A percentile compares a stretch with the other conserved stretches of the same genome.
These are phyloP conservation scores for Bombylius discolor DNA, from an alignment of 2,888 invertebrate genomes.

Conservation along the genomic window DNA sequence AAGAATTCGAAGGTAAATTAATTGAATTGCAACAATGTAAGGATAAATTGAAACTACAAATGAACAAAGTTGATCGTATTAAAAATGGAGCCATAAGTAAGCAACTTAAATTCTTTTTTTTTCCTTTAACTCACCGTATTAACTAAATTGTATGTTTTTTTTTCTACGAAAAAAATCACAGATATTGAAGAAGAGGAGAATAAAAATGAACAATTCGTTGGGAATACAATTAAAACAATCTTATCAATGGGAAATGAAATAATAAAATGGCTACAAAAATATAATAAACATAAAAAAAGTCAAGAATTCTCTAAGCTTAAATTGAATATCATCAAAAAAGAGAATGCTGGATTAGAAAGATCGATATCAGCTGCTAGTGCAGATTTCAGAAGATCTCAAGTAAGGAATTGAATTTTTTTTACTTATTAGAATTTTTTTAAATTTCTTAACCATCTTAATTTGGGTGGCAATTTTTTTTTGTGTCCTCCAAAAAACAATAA, in stretches of 20 bases:
- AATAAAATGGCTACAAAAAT: constrained; percentile 22
- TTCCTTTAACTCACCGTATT: background rate
- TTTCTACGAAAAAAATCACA: background rate
- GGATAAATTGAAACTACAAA: constrained; percentile 17
- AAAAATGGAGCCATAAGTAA: constrained; percentile 7
- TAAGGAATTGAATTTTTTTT: too few relatives aligned
- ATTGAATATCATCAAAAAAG: too few relatives aligned
- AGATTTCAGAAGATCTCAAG: too few relatives aligned
- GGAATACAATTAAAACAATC: constrained; percentile 23
- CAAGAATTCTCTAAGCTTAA: too few relatives aligned
- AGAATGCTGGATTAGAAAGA: too few relatives aligned
- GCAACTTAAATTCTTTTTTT: constrained; percentile 19
- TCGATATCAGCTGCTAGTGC: too few relatives aligned
- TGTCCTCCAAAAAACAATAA: too few relatives aligned
- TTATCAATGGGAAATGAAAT: constrained; percentile 23
- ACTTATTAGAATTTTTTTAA: too few relatives aligned
- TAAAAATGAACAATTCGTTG: constrained; percentile 15
- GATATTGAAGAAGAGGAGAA: constrained; percentile 25
- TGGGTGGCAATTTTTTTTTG: too few relatives aligned
- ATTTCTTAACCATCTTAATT: too few relatives aligned
- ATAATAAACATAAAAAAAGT: constrained; percentile 20
- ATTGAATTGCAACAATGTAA: constrained; percentile 10
- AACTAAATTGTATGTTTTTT: too few relatives aligned
- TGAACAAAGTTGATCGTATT: constrained; percentile 15
- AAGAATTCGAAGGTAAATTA: constrained; percentile 22